Base-by-base conservation (phyloP, 2,888 invertebrate genomes). In the Strigamia crassipes region DNA sequence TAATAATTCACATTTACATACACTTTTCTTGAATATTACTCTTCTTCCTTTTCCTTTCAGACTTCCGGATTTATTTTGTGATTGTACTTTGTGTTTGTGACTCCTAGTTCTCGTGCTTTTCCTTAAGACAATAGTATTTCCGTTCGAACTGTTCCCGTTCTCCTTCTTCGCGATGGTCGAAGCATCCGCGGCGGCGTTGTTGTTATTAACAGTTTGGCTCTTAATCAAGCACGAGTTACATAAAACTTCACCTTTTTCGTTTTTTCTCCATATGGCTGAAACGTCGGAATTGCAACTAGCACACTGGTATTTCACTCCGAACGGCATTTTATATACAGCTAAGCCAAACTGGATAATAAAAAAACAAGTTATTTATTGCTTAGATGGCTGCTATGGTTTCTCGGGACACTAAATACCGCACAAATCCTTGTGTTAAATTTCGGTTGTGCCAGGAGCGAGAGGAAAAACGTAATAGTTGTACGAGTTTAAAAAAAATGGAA, bases 241-340 rank as follows among this genome's bases (percentile, higher is more conserved):
- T 23, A 87, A 81, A 84, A 94, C 90, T 86, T 93, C 93, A 0
- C 94, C 94, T 85, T 91, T 91, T 83, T 93, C 92, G 0, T 92
- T 91, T 83, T 91, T 92, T 31, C 93, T 92, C 95, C 95, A 95
- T 83, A 94, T 89, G 13, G 92, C 89, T 0, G 93, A 92, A 85
- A 93, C 93, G 31, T 90, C 91, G 13, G 91, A 90, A 84, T 90
- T 91, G 87, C 94, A 94, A 86, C 92, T 92, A 79, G 91, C 88
- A 87, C 94, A 94, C 84, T 90, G 90, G 18, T 93, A 92, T 86
- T 90, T 89, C 81, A 87, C 87, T 83, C 90, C 90, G 78, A 90
- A 86, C 78, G 89, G 89, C 89, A 89, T 89, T 21, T 42, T 61
- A 18, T 23, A 15, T 61, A 10, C 10, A 23, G 61, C 2, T n/a